These are phyloP conservation scores for Pheosia gnoma DNA, from an alignment of 2,888 invertebrate species.

Conservation along the genomic window DNA sequence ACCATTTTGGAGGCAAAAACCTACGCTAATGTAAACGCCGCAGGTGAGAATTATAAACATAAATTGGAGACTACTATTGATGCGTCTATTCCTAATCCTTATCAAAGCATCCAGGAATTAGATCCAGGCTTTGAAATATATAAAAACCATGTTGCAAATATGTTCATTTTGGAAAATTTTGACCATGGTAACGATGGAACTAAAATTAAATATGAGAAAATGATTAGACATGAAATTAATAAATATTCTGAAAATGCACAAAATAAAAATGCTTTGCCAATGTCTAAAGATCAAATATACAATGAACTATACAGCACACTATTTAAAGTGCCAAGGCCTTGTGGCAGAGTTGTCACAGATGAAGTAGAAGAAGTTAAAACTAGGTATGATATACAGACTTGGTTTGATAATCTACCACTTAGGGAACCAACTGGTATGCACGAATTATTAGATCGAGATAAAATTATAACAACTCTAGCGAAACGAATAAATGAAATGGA, in stretches of 20 bases:
- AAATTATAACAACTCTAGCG: slow-evolving; percentile 54
- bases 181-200: slow-evolving; percentile 54
- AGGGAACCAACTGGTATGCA: slow-evolving; percentile 32
- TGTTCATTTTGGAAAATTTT: slow-evolving; percentile 66
- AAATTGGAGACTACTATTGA: slow-evolving; percentile 58
- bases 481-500: slow-evolving; percentile 61
- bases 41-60: slow-evolving; percentile 56
- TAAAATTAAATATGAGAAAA: slow-evolving; percentile 54
- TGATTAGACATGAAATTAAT: slow-evolving; percentile 51
- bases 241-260: slow-evolving; percentile 51
- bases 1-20: slow-evolving; percentile 50
- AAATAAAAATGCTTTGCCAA: slow-evolving; percentile 48
- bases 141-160: slow-evolving; percentile 56
- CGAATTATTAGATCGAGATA: slow-evolving; percentile 53
- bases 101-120: slow-evolving; percentile 30
- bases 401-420: slow-evolving; percentile 60
- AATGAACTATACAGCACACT: slow-evolving; percentile 58
- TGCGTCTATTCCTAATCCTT: slow-evolving; percentile 53
- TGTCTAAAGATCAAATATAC: slow-evolving; percentile 55
- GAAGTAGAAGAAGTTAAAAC: slow-evolving; percentile 66
- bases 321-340: slow-evolving; percentile 58
- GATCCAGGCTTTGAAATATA: slow-evolving; percentile 65
- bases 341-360: slow-evolving; percentile 45
- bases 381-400: slow-evolving; percentile 58
- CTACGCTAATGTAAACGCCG: slow-evolving; percentile 45